phyloP scores from a whole-genome alignment of 2,113 vertebrate genomes.

The Lontra canadensis region DNA sequence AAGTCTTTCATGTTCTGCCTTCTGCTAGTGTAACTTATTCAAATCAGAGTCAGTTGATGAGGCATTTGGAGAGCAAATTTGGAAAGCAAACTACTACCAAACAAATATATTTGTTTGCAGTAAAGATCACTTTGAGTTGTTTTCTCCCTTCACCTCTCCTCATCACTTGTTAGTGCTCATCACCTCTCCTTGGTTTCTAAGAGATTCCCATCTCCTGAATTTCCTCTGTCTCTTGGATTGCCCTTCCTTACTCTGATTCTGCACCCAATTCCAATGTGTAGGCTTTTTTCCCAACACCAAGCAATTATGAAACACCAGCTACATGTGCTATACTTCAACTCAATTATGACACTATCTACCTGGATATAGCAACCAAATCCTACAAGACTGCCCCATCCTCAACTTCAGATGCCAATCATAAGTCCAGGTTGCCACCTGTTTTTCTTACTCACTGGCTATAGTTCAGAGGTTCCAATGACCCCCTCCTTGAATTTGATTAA shows the following conservation, averaged over 20 bases:
- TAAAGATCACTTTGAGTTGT: not conserved
- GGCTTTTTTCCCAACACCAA: not conserved
- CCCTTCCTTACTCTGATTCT: not conserved
- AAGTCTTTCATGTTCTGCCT: not conserved
- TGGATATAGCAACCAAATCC: not conserved
- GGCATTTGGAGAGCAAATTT: not conserved
- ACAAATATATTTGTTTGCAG: not conserved
- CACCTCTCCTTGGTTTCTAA: not conserved
- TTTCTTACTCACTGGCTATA: not conserved
- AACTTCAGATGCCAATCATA: not conserved
- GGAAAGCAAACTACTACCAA: not conserved
- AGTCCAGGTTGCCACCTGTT: not conserved
- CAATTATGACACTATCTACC: not conserved
- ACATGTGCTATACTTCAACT: not conserved
- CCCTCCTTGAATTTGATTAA: not conserved
- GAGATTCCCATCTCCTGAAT: not conserved
- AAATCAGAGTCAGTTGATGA: not conserved
- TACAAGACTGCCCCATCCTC: not conserved
- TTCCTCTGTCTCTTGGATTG: not conserved
- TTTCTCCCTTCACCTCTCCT: not conserved
- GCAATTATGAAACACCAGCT: not conserved
- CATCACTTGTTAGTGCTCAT: not conserved
- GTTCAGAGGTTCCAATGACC: not conserved
- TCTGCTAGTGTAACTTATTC: not conserved
- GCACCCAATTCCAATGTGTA: not conserved